A percentile compares a stretch with the other conserved stretches of the same genome.
Conservation (phyloP, 2,888 invertebrate species). For the Cryptus armator region DNA sequence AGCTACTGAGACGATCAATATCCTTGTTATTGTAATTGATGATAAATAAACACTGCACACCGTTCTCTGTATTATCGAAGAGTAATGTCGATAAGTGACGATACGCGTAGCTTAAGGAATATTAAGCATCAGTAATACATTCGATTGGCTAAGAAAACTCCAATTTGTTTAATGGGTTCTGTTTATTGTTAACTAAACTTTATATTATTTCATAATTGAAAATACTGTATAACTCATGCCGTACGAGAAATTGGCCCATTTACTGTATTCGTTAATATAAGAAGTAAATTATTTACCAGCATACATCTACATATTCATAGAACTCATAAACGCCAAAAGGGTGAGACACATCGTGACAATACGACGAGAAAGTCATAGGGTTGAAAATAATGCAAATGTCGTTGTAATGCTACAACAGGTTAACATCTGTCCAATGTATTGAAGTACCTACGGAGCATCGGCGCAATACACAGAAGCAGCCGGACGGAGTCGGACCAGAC, state of each 20-base stretch:
- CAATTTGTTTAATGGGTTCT: not conserved
- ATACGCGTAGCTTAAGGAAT: not conserved
- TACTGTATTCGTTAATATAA: not conserved
- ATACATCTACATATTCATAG: too few relatives aligned
- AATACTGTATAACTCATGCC: not conserved
- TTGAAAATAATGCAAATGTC: constrained; percentile 29
- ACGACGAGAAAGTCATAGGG: not conserved
- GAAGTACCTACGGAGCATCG: not conserved
- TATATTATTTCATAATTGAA: not conserved
- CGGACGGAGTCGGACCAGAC: constrained; percentile 37
- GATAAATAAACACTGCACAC: not conserved
- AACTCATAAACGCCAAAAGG: not conserved
- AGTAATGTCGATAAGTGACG: not conserved
- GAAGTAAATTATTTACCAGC: too few relatives aligned
- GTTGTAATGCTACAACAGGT: not conserved
- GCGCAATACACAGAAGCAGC: not conserved
- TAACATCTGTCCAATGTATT: constrained; percentile 26
- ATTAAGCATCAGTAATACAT: not conserved
- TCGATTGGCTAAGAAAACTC: not conserved
- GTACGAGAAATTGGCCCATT: not conserved
- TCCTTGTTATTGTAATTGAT: not conserved
- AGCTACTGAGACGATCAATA: not conserved
- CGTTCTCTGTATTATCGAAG: not conserved
- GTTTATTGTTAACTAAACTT: not conserved
- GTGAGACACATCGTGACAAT: not conserved